Evolutionary conservation across 2,113 vertebrate species (phyloP).

Genomic region (Erythrocebus patas): DNA sequence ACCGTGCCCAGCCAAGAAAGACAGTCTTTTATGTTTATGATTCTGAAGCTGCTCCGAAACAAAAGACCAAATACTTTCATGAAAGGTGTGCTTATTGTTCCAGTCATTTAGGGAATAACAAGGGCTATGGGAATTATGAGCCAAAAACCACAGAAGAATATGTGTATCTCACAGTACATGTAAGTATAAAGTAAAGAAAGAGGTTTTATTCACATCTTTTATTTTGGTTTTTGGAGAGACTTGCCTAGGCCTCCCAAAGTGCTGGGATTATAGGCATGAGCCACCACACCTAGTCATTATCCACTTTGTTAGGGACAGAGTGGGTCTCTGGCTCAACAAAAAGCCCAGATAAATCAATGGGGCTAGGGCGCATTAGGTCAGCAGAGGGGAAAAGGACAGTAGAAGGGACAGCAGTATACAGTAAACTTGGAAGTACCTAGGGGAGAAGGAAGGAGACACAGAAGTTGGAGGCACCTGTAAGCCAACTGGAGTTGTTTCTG

Average conservation of each 20-base stretch:
- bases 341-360: not conserved
- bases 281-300: too few relatives aligned
- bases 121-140: not conserved
- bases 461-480: not conserved
- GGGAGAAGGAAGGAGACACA: not conserved
- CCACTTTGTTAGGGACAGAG: not conserved
- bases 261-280: too few relatives aligned
- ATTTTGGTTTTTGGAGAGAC: too few relatives aligned
- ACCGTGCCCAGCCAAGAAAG: too few relatives aligned
- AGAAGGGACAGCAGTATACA: not conserved
- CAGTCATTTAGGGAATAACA: not conserved
- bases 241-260: too few relatives aligned
- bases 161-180: not conserved
- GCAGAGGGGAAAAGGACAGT: not conserved
- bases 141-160: not conserved
- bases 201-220: not conserved
- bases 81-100: not conserved
- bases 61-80: not conserved
- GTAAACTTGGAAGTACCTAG: not conserved
- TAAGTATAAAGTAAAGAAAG: not conserved
- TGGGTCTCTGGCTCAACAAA: not conserved
- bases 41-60: not conserved
- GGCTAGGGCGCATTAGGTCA: not conserved
- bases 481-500: not conserved
- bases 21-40: not conserved